A percentile compares a stretch with the other conserved stretches of the same genome.
These are phyloP conservation scores for Crypturellus tataupa DNA, from an alignment of 2,797 vertebrate genomes.

Conservation along the genomic window DNA sequence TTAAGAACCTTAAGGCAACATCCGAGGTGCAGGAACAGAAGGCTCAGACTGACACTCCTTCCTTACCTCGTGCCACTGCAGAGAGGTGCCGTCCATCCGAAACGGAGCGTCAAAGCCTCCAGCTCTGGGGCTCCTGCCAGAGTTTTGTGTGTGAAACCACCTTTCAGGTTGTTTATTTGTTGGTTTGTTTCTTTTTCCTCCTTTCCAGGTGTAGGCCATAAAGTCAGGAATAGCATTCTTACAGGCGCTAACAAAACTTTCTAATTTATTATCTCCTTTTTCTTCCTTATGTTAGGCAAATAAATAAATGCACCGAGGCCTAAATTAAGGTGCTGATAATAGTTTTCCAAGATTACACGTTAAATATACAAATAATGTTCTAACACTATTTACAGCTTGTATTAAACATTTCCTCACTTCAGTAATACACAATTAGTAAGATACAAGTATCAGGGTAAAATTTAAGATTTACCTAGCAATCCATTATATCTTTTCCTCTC, in stretches of 20 bases:
- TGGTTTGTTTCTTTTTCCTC: background rate
- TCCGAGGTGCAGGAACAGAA: background rate
- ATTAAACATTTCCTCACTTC: conserved; percentile 23
- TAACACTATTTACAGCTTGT: conserved; percentile 67
- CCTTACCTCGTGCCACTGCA: background rate
- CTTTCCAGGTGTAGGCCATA: background rate
- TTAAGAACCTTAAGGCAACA: conserved; percentile 37
- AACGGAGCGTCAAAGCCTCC: background rate
- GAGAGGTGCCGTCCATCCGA: background rate
- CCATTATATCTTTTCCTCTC: background rate
- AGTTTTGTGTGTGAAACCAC: background rate
- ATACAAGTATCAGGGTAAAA: background rate
- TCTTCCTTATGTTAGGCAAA: conserved; percentile 4
- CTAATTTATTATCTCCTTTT: background rate
- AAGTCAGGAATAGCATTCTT: background rate
- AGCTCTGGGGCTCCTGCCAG: background rate
- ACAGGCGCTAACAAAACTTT: background rate
- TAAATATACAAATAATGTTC: conserved; percentile 56
- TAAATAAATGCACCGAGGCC: conserved; percentile 62
- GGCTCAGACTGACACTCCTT: background rate
- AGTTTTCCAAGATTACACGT: background rate
- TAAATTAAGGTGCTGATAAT: conserved; percentile 34
- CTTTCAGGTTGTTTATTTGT: background rate
- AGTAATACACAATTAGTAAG: conserved; percentile 31
- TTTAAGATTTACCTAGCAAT: conserved; percentile 24